Percentiles rank a stretch among this genome's conserved stretches.
Evolutionary conservation across 2,888 invertebrate species (phyloP).

Genomic region (Trisateles emortualis): DNA sequence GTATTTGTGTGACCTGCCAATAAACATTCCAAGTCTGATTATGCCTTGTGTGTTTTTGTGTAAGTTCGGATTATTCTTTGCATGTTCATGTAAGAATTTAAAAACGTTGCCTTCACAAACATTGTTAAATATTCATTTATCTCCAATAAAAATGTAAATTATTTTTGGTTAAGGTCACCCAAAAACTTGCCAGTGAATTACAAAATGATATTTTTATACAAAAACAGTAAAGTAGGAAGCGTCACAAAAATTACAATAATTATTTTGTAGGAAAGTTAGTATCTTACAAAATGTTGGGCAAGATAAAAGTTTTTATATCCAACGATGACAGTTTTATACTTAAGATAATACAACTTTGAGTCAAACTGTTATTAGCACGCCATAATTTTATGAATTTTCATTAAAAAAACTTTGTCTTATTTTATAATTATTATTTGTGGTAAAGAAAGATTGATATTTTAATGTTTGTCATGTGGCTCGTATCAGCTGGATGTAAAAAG

Average conservation of each 20-base stretch:
- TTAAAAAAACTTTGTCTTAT: constrained; percentile 11
- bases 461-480: too few species aligned
- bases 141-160: not conserved
- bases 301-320: constrained; percentile 10
- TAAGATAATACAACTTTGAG: constrained; percentile 8
- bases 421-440: constrained; percentile 1
- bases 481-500: too few species aligned
- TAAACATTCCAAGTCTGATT: too few species aligned
- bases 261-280: constrained; percentile 4
- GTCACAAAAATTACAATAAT: not conserved
- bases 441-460: not conserved
- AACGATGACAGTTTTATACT: constrained; percentile 8
- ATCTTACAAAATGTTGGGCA: constrained; percentile 2
- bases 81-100: not conserved
- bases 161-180: not conserved
- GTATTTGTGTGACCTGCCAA: too few species aligned
- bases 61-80: too few species aligned
- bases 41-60: too few species aligned
- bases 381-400: constrained; percentile 7
- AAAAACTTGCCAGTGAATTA: not conserved
- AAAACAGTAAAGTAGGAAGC: not conserved
- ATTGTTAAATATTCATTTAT: not conserved
- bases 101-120: not conserved
- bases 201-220: not conserved
- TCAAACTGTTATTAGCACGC: constrained; percentile 11